Conservation (phyloP, 2,888 invertebrate genomes). For the Mellilla xanthometata region DNA sequence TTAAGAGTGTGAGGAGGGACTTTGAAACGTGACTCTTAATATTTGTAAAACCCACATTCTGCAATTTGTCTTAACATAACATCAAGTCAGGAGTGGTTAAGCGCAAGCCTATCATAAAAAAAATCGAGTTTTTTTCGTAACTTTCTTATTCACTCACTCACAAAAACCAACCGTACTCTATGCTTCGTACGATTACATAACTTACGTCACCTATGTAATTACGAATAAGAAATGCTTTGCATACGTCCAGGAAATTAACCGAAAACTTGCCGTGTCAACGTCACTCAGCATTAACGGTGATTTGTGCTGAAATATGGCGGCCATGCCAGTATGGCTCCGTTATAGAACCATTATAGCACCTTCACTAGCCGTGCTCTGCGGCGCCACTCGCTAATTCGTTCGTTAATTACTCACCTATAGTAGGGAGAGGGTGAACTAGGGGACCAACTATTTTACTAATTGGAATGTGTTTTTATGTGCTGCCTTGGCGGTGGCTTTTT, state of each 20-base stretch:
- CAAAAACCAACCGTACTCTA: no score
- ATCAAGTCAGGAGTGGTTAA: no score
- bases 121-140: no score
- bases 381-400: constrained; percentile 2
- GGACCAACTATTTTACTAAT: constrained; percentile 12
- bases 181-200: no score
- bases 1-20: no score
- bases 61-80: no score
- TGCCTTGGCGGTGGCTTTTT: background rate
- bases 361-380: constrained; percentile 2
- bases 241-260: constrained; percentile 1
- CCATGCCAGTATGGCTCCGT: constrained; percentile 10
- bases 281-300: constrained; percentile 15
- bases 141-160: no score
- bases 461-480: constrained; percentile 13
- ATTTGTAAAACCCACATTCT: no score
- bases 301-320: constrained; percentile 13
- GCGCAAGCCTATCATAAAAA: no score
- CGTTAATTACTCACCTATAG: constrained; percentile 22
- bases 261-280: constrained; percentile 3
- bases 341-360: no score
- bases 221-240: background rate
- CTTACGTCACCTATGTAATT: no score
- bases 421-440: constrained; percentile 7
- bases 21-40: no score